These are phyloP conservation scores for Hypotaenidia philippensis DNA, from an alignment of 2,797 vertebrate species.

Conservation along the genomic window DNA sequence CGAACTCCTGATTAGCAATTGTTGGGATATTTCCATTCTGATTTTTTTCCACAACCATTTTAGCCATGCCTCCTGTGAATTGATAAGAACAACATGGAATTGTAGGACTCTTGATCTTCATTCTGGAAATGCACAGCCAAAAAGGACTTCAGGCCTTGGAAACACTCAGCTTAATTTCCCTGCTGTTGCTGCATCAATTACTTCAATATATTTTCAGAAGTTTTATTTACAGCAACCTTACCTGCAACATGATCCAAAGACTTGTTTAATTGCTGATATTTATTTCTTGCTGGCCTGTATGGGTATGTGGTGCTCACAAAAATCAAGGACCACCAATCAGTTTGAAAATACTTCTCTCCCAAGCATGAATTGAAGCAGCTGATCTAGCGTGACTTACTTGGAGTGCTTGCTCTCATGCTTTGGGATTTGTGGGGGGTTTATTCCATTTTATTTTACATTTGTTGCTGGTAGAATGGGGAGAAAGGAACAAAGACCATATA, in stretches of 20 bases:
- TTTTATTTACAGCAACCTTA: background rate
- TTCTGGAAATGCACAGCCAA: background rate
- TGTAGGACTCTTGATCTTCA: background rate
- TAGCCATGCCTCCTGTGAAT: background rate
- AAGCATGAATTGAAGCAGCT: background rate
- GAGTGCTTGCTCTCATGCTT: background rate
- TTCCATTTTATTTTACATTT: background rate
- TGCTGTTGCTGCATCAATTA: background rate
- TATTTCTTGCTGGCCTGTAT: background rate
- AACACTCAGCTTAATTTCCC: background rate
- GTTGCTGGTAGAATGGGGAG: background rate
- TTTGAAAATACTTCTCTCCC: background rate
- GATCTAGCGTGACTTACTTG: background rate
- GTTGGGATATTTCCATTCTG: background rate
- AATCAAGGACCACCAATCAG: background rate
- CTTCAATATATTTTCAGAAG: background rate
- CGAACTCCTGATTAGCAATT: background rate
- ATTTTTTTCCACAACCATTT: background rate
- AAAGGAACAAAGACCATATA: background rate
- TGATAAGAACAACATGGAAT: background rate
- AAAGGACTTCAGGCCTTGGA: background rate
- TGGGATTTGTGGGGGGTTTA: background rate
- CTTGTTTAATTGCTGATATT: background rate
- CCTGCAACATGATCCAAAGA: background rate
- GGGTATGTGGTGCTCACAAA: background rate